phyloP scores from a whole-genome alignment of 2,888 invertebrate species.

The Gymnoscelis rufifasciata region DNA sequence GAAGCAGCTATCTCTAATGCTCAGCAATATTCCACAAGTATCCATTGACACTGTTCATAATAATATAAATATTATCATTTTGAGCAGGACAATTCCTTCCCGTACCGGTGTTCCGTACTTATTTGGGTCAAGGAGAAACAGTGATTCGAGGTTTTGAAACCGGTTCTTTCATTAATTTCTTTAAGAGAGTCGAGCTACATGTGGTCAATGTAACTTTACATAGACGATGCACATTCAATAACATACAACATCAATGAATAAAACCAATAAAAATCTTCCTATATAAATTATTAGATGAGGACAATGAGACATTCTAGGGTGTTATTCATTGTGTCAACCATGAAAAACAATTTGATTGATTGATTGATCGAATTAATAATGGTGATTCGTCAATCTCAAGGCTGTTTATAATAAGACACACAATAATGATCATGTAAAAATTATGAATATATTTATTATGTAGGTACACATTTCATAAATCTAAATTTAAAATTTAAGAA shows the following conservation, averaged over 20 bases:
- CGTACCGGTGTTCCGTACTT: constrained; percentile 37
- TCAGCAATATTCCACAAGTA: too few species aligned
- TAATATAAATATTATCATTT: neutral
- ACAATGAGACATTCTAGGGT: neutral
- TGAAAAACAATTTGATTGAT: neutral
- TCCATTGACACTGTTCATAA: too few species aligned
- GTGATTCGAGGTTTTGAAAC: constrained; percentile 54
- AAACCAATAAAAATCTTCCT: neutral
- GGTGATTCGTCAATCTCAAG: neutral
- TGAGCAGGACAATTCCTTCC: constrained; percentile 52
- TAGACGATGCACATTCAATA: constrained; percentile 16
- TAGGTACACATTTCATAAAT: too few species aligned
- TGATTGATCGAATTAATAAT: neutral
- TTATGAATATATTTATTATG: too few species aligned
- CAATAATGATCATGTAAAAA: too few species aligned
- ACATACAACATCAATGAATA: neutral
- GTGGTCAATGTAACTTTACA: constrained; percentile 15
- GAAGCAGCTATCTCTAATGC: too few species aligned
- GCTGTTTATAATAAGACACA: too few species aligned
- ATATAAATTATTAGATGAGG: constrained; percentile 1
- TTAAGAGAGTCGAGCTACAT: constrained; percentile 27
- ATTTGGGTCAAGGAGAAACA: constrained; percentile 67
- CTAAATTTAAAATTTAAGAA: too few species aligned
- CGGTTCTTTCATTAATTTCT: constrained; percentile 44
- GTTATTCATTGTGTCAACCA: neutral